Percentiles rank a stretch among this genome's conserved stretches.
Conservation (phyloP, 1,140 invertebrate genomes). For the Euura lappo region DNA sequence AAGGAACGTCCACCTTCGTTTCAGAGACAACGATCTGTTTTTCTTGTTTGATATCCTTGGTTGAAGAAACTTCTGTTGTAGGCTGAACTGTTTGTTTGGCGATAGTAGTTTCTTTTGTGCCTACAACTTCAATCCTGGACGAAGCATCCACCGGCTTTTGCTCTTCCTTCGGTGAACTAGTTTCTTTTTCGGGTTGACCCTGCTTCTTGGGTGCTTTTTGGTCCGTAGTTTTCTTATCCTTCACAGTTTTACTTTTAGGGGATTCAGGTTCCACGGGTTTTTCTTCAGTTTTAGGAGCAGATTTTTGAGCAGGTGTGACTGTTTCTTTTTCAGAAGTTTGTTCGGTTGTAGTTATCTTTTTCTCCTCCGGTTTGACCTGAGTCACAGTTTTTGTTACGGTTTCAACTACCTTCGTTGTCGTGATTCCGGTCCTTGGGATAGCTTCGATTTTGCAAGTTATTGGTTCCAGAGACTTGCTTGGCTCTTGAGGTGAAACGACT, state of each 20-base stretch:
- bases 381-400: slow-evolving; percentile 8
- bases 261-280: slow-evolving; percentile 13
- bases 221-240: slow-evolving; percentile 21
- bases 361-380: neutral
- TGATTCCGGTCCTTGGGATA: neutral
- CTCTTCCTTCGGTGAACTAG: slow-evolving; percentile 40
- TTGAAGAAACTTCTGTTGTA: slow-evolving; percentile 1
- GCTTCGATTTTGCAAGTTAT: neutral
- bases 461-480: neutral
- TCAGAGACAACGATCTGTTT: neutral
- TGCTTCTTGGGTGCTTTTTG: slow-evolving; percentile 7
- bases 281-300: slow-evolving; percentile 10
- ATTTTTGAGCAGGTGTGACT: neutral
- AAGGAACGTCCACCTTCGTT: neutral
- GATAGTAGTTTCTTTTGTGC: neutral
- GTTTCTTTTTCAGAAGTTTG: slow-evolving; percentile 24
- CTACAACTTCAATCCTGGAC: slow-evolving; percentile 25
- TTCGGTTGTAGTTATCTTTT: slow-evolving; percentile 3
- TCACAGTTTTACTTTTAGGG: neutral
- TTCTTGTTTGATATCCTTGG: neutral
- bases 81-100: neutral
- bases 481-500: neutral
- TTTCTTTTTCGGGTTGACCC: slow-evolving; percentile 11
- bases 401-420: slow-evolving; percentile 2
- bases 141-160: slow-evolving; percentile 46